Conservation (phyloP, 2,797 vertebrate species). For the Gymnoscopelus microlampas region DNA sequence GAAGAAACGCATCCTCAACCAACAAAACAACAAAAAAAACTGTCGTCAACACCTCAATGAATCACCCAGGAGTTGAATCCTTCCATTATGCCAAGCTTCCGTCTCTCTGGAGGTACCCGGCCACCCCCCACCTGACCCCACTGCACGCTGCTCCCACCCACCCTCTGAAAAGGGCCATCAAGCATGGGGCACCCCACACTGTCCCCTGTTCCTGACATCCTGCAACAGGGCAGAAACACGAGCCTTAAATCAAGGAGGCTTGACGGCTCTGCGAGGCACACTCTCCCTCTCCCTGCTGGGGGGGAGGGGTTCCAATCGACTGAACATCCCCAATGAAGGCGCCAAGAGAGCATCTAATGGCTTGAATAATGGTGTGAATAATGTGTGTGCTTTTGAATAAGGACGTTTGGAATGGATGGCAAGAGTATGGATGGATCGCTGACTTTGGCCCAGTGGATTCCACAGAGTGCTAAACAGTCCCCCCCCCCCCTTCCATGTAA, state of each 20-base stretch:
- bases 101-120: slow-evolving; percentile 8
- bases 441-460: slow-evolving; percentile 18
- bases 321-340: slow-evolving; percentile 34
- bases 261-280: slow-evolving; percentile 23
- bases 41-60: slow-evolving; percentile 18
- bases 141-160: slow-evolving; percentile 11
- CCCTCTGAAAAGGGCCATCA: slow-evolving; percentile 6
- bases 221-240: slow-evolving; percentile 40
- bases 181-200: neutral
- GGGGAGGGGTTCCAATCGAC: slow-evolving; percentile 35
- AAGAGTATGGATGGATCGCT: slow-evolving; percentile 19
- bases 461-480: slow-evolving; percentile 10
- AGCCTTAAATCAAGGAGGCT: slow-evolving; percentile 57
- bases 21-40: slow-evolving; percentile 15
- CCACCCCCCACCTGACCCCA: slow-evolving; percentile 23
- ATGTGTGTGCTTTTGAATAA: slow-evolving; percentile 33
- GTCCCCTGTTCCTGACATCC: slow-evolving; percentile 1
- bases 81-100: slow-evolving; percentile 17
- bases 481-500: neutral
- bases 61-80: slow-evolving; percentile 22
- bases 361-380: slow-evolving; percentile 28
- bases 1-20: slow-evolving; percentile 15
- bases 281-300: slow-evolving; percentile 24
- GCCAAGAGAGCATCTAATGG: slow-evolving; percentile 6
- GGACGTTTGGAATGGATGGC: neutral